Conservation (phyloP, 2,888 invertebrate species). For the Sarcophaga rosellei region DNA sequence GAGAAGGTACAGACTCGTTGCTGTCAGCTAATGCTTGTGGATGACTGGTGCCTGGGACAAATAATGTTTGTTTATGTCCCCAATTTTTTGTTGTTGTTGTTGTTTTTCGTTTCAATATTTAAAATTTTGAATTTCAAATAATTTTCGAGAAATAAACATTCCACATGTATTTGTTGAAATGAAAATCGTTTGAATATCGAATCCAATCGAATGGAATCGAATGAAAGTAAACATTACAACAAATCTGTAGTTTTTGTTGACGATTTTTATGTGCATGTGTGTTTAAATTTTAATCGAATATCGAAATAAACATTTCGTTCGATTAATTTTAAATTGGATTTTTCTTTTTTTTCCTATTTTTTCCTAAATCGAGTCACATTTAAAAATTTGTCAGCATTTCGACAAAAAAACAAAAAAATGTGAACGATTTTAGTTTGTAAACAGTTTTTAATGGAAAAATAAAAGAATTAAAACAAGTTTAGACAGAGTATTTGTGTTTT, state of each 20-base stretch:
- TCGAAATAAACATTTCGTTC: not conserved
- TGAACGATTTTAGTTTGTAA: too few relatives aligned
- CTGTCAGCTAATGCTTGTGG: too few relatives aligned
- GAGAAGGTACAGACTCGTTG: too few relatives aligned
- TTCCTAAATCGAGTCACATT: not conserved
- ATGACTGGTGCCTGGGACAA: not conserved
- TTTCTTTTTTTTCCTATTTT: not conserved
- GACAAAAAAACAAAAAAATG: not conserved
- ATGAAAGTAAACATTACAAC: slow-evolving; percentile 1
- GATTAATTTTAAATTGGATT: not conserved
- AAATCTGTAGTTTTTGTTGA: slow-evolving; percentile 11
- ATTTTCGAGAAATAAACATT: not conserved
- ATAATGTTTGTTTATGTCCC: slow-evolving; percentile 22
- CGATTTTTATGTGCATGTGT: not conserved
- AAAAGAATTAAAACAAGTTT: not conserved
- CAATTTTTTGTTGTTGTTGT: not conserved
- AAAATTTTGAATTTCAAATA: not conserved
- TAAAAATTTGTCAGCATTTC: not conserved
- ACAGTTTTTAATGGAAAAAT: not conserved
- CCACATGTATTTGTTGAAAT: not conserved
- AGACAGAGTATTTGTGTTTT: not conserved
- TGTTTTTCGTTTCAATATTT: not conserved
- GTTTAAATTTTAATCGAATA: not conserved
- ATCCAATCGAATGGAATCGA: too few relatives aligned
- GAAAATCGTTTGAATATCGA: not conserved